These are phyloP conservation scores for Aix galericulata DNA, from an alignment of 2,113 vertebrate species.

Conservation along the genomic window DNA sequence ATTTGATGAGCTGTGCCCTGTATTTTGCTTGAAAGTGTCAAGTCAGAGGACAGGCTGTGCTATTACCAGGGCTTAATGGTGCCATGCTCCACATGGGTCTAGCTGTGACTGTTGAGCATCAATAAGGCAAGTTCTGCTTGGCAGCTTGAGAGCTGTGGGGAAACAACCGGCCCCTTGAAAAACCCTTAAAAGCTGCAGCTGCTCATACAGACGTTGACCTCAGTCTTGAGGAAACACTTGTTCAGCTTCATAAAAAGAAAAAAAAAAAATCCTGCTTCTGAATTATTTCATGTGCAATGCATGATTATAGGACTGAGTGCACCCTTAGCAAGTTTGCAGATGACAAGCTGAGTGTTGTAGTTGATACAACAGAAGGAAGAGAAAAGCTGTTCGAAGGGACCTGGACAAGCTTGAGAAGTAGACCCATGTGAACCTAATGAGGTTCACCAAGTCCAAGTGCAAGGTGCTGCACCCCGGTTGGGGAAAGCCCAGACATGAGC, in stretches of 20 bases:
- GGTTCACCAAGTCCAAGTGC: too few species aligned
- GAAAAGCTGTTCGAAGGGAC: too few species aligned
- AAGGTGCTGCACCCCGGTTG: too few species aligned
- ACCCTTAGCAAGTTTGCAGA: too few species aligned
- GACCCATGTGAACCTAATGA: too few species aligned
- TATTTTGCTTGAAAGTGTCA: background rate
- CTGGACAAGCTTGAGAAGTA: too few species aligned
- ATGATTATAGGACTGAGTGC: background rate
- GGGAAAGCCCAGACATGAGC: too few species aligned
- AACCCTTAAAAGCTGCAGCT: background rate
- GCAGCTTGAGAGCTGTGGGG: background rate
- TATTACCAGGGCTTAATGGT: background rate
- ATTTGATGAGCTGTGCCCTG: background rate
- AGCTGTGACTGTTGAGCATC: background rate
- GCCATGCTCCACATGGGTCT: rapidly evolving
- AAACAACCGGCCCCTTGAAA: background rate
- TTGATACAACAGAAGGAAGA: too few species aligned
- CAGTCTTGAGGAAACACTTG: background rate
- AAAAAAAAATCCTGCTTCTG: background rate
- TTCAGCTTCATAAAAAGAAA: background rate
- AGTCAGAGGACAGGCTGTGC: background rate
- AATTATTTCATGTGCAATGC: background rate
- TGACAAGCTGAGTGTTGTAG: too few species aligned
- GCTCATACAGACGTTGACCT: background rate
- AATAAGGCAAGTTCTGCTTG: background rate